phyloP scores from a whole-genome alignment of 2,113 vertebrate species.

The Hippoglossus stenolepis region DNA sequence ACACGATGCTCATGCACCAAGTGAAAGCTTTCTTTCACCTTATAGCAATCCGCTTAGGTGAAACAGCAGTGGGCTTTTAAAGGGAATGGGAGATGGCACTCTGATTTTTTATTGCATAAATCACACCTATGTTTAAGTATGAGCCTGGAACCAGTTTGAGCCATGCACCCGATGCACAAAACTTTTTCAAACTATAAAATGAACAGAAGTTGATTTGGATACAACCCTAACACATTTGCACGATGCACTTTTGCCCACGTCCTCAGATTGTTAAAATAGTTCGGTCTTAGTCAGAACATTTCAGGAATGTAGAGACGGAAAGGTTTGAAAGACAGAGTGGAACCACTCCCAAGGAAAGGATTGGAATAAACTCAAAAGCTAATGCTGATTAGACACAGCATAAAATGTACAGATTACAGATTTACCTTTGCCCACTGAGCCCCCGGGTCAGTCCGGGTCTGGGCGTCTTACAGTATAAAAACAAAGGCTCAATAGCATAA shows the following conservation, averaged over 20 bases:
- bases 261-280: background rate
- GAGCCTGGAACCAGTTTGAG: background rate
- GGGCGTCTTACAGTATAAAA: background rate
- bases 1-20: too few relatives aligned
- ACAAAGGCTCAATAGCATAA: background rate
- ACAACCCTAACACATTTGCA: background rate
- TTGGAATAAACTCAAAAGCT: background rate
- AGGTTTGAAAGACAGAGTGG: background rate
- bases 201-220: background rate
- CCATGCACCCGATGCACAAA: too few relatives aligned
- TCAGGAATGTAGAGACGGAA: background rate
- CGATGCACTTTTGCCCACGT: background rate
- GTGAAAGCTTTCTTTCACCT: too few relatives aligned
- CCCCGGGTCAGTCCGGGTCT: constrained; percentile 3
- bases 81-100: background rate
- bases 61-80: background rate
- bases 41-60: too few relatives aligned
- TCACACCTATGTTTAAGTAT: background rate
- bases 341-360: background rate
- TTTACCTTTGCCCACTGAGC: background rate
- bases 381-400: background rate
- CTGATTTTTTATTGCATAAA: background rate
- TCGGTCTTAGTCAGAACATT: background rate
- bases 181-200: background rate
- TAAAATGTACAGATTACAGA: background rate